Evolutionary conservation across 2,888 invertebrate species (phyloP), one percentile per base, ranked within the genome.

Genomic region (Patella depressa): DNA sequence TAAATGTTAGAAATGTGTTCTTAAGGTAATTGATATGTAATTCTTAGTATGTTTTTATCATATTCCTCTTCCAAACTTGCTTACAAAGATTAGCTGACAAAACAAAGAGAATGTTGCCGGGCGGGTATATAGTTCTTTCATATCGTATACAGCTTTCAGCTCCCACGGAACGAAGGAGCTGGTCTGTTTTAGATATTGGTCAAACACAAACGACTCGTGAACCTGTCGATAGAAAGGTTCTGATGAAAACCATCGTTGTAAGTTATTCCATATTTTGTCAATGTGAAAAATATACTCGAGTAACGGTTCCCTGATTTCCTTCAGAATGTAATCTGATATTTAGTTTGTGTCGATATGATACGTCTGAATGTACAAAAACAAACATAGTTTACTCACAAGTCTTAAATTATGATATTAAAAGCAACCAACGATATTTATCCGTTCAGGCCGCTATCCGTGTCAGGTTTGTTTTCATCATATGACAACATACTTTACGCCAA

Each of bases 1-100:
- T 76, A 76, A 72, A 75, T 71, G 75, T 71, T 71, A 75, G 69
- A 75, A 76, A 73, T 76, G 76, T 76, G 76, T 71, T 76, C 73
- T 53, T 71, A 45, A 45, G 54, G 72, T 72, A 76, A 76, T 72
- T 53, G 72, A 76, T 76, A 76, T 76, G 72, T 72, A 24, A 65
- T 75, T 71, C 71, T 71, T 71, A 75, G 75, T 75, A 75, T 53
- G 71, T 75, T 75, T 75, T 75, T 57, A 53, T 71, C 71, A 70
- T 45, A 45, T 45, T 9, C 45, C 45, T 45, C 45, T 45, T 45
- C 45, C 45, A 14, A 65, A 12, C 11, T 65, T 65, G 65, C 65
- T 65, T 65, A 65, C 65, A 65, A 65, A 19, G 65, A 65, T 65
- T 65, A 17, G 65, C 24, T 65, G 45, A 45, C 45, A 45, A 45